Evolutionary conservation across 2,113 vertebrate species (phyloP), one percentile per base, ranked within the genome.

Genomic region (Galeopterus variegatus): DNA sequence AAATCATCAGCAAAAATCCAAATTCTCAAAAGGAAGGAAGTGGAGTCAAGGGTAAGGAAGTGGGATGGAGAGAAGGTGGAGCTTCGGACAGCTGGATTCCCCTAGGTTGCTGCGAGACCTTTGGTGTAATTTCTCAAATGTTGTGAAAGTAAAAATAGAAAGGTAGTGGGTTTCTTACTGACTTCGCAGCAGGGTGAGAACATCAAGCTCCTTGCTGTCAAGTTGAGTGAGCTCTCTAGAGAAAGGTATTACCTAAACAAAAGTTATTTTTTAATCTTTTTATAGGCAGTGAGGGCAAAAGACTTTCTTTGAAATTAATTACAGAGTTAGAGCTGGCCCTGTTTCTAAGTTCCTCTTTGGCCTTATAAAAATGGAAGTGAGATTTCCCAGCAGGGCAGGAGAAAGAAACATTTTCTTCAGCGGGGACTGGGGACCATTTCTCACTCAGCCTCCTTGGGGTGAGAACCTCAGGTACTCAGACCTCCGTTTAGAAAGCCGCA

Each of bases 271-370:
- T 93, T 89, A 93, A 93, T 94, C 79, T 95, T 90, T 97, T 80
- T 81, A 80, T 95, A 90, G 87, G 80, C 67, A 67, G 92, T 7
- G 62, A 92, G 95, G 56, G 96, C 67, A 93, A 93, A 96, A 92
- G 76, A 64, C 93, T 56, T 89, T 88, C 88, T 95, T 85, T 90
- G 79, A 97, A 96, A 95, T 97, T 96, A 98, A 98, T 98, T 97
- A 97, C 97, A 96, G 94, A 95, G 87, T 97, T 83, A 82, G 41
- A 92, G 73, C 79, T 56, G 79, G 91, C 79, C 94, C 91, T 64
- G 60, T 96, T 97, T 90, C 91, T 86, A 90, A 52, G 92, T 77
- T 91, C 93, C 92, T 98, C 84, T 94, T 67, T 75, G 87, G 96
- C 95, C 95, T 94, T 77, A 81, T 88, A 90, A 95, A 97, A 97